phyloP scores from a whole-genome alignment of 2,888 invertebrate genomes.

The Hymenopus coronatus region DNA sequence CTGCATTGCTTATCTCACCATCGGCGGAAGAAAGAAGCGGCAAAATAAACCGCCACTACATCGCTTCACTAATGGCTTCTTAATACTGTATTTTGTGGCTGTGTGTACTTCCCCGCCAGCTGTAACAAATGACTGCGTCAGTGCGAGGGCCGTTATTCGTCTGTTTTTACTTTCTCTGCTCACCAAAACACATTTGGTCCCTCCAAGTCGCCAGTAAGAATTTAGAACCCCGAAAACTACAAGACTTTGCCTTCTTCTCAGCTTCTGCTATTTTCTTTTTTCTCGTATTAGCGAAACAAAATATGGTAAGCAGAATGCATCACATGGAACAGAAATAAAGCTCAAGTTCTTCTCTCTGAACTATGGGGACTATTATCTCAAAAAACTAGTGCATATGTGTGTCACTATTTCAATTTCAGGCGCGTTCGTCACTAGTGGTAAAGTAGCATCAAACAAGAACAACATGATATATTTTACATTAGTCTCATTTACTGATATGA shows the following conservation, averaged over 20 bases:
- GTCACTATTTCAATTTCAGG: background rate
- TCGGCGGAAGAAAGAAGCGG: background rate
- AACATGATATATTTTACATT: too few relatives aligned
- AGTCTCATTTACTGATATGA: too few relatives aligned
- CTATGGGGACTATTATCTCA: background rate
- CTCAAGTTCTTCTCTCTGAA: background rate
- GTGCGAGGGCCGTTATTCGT: conserved; percentile 22
- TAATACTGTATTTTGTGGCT: conserved; percentile 17
- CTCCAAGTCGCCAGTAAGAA: background rate
- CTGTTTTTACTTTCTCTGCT: conserved; percentile 5
- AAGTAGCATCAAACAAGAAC: too few relatives aligned
- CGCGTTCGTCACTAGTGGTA: too few relatives aligned
- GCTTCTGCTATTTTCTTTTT: background rate
- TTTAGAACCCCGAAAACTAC: background rate
- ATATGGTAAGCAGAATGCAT: background rate
- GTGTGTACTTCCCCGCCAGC: conserved; percentile 19
- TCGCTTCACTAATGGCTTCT: conserved; percentile 10
- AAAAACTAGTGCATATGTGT: background rate
- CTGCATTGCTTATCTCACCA: background rate
- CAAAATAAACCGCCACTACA: background rate
- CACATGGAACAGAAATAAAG: background rate
- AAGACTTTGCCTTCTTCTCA: background rate
- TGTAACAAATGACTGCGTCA: conserved; percentile 29
- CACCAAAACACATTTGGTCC: background rate
- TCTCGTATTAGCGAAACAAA: background rate